These are phyloP conservation scores for Druceiella hillmani DNA, from an alignment of 2,888 invertebrate genomes.

Conservation along the genomic window DNA sequence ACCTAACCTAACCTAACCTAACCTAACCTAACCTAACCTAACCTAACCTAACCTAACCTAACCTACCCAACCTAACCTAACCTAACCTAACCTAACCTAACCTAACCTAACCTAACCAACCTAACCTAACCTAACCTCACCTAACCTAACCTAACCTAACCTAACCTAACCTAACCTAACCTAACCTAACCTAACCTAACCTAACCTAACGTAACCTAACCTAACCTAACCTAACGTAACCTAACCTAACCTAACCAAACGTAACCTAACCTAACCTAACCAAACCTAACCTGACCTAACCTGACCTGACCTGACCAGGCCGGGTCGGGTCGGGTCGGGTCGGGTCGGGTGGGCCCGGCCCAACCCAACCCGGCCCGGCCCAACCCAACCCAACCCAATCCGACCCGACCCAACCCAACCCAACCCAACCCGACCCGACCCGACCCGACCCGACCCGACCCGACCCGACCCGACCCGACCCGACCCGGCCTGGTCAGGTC, in stretches of 20 bases:
- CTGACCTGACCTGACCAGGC: constrained; percentile 14
- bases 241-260: constrained; percentile 23
- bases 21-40: constrained; percentile 14
- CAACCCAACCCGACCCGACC: constrained; percentile 19
- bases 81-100: constrained; percentile 19
- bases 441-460: constrained; percentile 21
- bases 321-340: too few relatives aligned
- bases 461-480: constrained; percentile 19
- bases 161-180: constrained; percentile 23
- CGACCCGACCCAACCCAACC: constrained; percentile 9
- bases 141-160: constrained; percentile 23
- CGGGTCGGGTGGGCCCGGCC: background rate
- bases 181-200: constrained; percentile 18
- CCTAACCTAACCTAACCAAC: constrained; percentile 18
- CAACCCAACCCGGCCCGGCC: constrained; percentile 11
- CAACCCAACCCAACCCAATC: constrained; percentile 13
- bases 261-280: constrained; percentile 24
- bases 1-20: constrained; percentile 15
- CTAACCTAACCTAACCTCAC: constrained; percentile 21
- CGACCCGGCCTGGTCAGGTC: constrained; percentile 7
- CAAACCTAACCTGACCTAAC: constrained; percentile 22
- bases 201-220: constrained; percentile 20
- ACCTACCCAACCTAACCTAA: constrained; percentile 20
- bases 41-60: constrained; percentile 18
- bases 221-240: constrained; percentile 24